These are phyloP conservation scores for Miichthys miiuy DNA, from an alignment of 2,797 vertebrate genomes.

Conservation along the genomic window DNA sequence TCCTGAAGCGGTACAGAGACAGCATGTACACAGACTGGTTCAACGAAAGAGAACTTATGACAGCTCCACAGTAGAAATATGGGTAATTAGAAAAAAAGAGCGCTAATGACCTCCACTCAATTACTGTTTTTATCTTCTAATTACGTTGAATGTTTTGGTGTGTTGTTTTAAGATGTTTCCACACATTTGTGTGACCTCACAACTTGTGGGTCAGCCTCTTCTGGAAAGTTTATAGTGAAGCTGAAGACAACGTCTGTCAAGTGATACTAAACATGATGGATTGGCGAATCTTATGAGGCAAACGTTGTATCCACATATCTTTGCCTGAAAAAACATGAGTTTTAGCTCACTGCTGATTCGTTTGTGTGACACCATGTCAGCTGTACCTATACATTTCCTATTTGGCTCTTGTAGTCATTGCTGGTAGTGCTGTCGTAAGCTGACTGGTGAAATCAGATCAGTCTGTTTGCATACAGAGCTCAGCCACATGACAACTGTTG, in stretches of 20 bases:
- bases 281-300: background rate
- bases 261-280: background rate
- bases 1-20: background rate
- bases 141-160: no score
- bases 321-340: background rate
- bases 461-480: background rate
- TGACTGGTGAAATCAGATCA: conserved; percentile 8
- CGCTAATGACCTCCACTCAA: background rate
- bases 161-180: no score
- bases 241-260: background rate
- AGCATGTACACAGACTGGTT: background rate
- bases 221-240: background rate
- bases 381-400: background rate
- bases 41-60: background rate
- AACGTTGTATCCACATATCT: background rate
- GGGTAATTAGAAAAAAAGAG: background rate
- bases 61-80: background rate
- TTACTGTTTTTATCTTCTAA: no score
- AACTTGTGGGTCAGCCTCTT: background rate
- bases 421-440: background rate
- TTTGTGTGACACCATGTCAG: background rate
- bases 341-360: background rate
- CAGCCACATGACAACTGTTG: background rate
- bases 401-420: background rate
- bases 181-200: background rate